Base-by-base conservation (phyloP, 2,113 vertebrate genomes). In the Oceanodroma tethys region DNA sequence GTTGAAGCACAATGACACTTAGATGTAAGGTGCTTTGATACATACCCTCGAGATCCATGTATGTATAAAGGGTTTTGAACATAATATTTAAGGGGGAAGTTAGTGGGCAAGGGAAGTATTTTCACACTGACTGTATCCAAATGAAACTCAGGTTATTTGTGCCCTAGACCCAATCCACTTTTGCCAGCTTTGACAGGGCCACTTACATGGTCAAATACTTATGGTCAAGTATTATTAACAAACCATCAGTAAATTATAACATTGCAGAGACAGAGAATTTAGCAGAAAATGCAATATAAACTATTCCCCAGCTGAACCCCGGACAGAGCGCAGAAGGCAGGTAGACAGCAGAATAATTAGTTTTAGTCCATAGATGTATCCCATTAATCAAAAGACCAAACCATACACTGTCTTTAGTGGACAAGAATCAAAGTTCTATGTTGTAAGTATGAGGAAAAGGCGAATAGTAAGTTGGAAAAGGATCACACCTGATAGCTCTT, bases 1-100 rank as follows among this genome's bases (percentile, higher is more conserved):
- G 5, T 8, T n/a, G 42, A 74, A 68, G 22, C 29, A 50, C 15
- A 55, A 19, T 11, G 13, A 6, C 19, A 45, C 21, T 17, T 16
- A 3, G 9, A 20, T 1, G 6, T 19, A 7, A 59, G 8, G 13
- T 47, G 16, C 18, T 70, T 50, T 63, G 36, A 48, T 29, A 74
- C 13, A 20, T 15, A 19, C 21, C 6, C 25, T 45, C 1, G 0
- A 23, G 36, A 45, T 16, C 16, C 12, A 34, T 0, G 0, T 48
- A 30, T 2, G 3, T 66, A 43, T 14, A 26, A 56, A 36, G 16
- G 8, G 7, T 6, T 81, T 53, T 43, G n/a, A 86, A 47, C 2
- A 7, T 14, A 19, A 13, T 5, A 22, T 10, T 9, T 16, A 32
- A n/a, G 17, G 7, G 7, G 4, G 5, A 40, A 47, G 5, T 2